A percentile compares a stretch with the other conserved stretches of the same genome.
These are phyloP conservation scores for Chrysotoxum bicinctum DNA, from an alignment of 2,888 invertebrate genomes.

Conservation along the genomic window DNA sequence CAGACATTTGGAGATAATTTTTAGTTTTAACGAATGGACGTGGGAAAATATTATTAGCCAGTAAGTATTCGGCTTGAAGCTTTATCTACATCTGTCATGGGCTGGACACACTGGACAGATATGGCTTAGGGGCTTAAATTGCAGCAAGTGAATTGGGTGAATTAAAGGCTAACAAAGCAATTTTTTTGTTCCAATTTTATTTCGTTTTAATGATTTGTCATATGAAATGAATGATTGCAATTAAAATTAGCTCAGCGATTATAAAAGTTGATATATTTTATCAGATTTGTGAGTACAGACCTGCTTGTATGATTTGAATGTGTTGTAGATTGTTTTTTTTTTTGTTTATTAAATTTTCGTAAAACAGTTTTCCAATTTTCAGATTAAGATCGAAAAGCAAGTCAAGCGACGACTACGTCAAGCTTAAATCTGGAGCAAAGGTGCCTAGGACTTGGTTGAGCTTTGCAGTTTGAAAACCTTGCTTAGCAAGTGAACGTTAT, in stretches of 20 bases:
- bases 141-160: slow-evolving; percentile 14
- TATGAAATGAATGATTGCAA: slow-evolving; percentile 24
- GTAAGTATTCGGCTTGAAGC: slow-evolving; percentile 38
- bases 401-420: neutral
- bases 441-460: neutral
- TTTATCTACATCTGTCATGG: slow-evolving; percentile 58
- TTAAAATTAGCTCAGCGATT: slow-evolving; percentile 40
- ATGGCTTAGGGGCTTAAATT: slow-evolving; percentile 32
- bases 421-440: neutral
- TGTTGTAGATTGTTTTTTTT: neutral
- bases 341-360: neutral
- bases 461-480: neutral
- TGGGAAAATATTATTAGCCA: slow-evolving; percentile 43
- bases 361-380: slow-evolving; percentile 2
- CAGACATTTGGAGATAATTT: slow-evolving; percentile 56
- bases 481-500: neutral
- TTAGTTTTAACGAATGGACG: slow-evolving; percentile 34
- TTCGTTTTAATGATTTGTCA: slow-evolving; percentile 49
- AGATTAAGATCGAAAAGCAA: slow-evolving; percentile 18
- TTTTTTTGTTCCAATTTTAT: slow-evolving; percentile 31
- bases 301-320: neutral
- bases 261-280: slow-evolving; percentile 18
- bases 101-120: slow-evolving; percentile 29
- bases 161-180: slow-evolving; percentile 28
- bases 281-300: neutral